Evolutionary conservation across 2,888 invertebrate genomes (phyloP).

Genomic region (Andrena bicolor): DNA sequence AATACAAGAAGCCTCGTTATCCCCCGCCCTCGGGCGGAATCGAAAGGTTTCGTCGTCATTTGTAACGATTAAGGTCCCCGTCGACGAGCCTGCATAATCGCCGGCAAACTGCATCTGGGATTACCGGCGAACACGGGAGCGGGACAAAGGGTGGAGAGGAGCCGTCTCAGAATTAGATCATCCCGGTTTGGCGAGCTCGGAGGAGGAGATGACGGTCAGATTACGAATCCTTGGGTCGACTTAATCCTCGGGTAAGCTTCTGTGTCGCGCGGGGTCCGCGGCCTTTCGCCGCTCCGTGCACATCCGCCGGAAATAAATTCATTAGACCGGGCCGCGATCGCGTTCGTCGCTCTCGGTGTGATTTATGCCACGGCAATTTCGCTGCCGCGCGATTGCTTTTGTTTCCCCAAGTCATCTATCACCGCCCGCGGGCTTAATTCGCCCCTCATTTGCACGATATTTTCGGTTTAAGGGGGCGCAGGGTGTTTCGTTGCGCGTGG

Average conservation of each 20-base stretch:
- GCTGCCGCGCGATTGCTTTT: slow-evolving; percentile 4
- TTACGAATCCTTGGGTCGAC: slow-evolving; percentile 63
- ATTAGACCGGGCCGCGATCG: slow-evolving; percentile 42
- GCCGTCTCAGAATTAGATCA: slow-evolving; percentile 58
- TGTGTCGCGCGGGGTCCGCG: slow-evolving; percentile 18
- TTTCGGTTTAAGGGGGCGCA: background rate
- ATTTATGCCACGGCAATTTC: slow-evolving; percentile 30
- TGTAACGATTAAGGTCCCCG: slow-evolving; percentile 45
- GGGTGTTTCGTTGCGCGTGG: background rate
- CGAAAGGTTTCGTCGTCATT: slow-evolving; percentile 34
- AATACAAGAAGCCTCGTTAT: slow-evolving; percentile 23
- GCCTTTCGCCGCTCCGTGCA: slow-evolving; percentile 26
- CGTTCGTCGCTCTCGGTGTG: background rate
- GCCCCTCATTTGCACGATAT: slow-evolving; percentile 22
- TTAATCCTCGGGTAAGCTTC: slow-evolving; percentile 61
- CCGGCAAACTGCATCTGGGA: slow-evolving; percentile 42
- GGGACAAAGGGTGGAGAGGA: slow-evolving; percentile 14
- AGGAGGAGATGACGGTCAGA: slow-evolving; percentile 32
- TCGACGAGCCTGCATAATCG: slow-evolving; percentile 32
- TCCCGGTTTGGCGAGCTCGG: slow-evolving; percentile 20
- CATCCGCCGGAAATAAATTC: slow-evolving; percentile 51
- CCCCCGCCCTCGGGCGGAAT: background rate
- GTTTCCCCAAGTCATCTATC: background rate
- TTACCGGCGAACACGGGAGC: slow-evolving; percentile 11
- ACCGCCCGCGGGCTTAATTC: slow-evolving; percentile 2